Evolutionary conservation across 2,888 invertebrate species (phyloP), one percentile per base, ranked within the genome.

Genomic region (Halictus quadricinctus): DNA sequence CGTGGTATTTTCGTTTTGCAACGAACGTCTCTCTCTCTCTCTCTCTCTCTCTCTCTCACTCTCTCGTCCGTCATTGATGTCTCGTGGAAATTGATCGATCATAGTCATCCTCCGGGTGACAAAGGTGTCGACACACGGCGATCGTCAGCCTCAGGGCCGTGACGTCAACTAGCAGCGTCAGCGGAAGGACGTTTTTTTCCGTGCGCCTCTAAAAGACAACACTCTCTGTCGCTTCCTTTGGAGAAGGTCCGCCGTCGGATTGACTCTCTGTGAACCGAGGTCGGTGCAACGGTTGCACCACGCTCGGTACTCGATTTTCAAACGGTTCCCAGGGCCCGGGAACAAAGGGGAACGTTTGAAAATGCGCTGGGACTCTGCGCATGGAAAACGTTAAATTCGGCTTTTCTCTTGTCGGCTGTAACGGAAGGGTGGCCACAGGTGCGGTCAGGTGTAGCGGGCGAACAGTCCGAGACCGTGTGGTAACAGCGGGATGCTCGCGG

Each of bases 111-210:
- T 81, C 54, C 54, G 80, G 84, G 73, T 81, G 69, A 80, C 78
- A 69, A 76, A 80, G 29, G 18, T 29, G 64, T 64, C 29, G 64
- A 64, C 64, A 29, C 64, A 29, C 29, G 7, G 29, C 18, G 64
- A 74, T 74, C 84, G 85, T 77, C 60, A 80, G 54, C 76, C 81
- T 83, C 89, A 81, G 69, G 79, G 81, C 69, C 76, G 84, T 83
- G 84, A 86, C 81, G 54, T 76, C 72, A 79, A 83, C 64, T 76
- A 86, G 86, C 79, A 90, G 85, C 81, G 82, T 88, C 80, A 79
- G 76, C 79, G 79, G 8, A 64, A 64, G 29, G 29, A 64, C 64
- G 7, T 64, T 64, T 29, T 18, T 18, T 29, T 15, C 64, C 29
- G 36, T 3, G 25, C 64, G 3, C 29, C 18, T 29, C 64, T 64